Conservation (phyloP, 2,888 invertebrate species). For the Lumbricus terrestris region DNA sequence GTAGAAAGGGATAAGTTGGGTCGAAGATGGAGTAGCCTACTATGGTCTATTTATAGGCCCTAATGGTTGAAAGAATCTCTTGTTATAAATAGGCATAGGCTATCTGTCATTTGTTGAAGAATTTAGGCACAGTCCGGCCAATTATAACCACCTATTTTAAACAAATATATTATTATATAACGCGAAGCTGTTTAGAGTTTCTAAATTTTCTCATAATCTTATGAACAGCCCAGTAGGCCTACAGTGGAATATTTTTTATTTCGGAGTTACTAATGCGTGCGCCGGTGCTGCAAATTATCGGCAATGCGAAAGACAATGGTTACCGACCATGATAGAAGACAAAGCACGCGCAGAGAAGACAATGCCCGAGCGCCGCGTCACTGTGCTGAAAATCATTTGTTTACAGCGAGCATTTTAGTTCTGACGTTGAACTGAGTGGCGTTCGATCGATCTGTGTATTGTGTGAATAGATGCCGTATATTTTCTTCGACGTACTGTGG, state of each 20-base stretch:
- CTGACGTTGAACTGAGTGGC: neutral
- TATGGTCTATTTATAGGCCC: too few species aligned
- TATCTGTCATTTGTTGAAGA: neutral
- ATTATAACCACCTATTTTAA: neutral
- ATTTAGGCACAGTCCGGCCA: neutral
- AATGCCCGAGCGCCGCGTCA: neutral
- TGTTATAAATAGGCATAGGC: too few species aligned
- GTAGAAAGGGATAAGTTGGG: neutral
- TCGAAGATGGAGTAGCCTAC: neutral
- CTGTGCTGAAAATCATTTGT: neutral
- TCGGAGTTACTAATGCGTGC: neutral
- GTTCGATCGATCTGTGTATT: neutral
- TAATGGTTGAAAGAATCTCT: neutral
- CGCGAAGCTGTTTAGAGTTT: neutral
- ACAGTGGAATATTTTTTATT: neutral
- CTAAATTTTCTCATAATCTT: neutral
- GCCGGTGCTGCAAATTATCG: neutral
- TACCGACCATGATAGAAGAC: neutral
- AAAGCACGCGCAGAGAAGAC: neutral
- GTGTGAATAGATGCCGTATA: neutral
- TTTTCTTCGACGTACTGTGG: neutral
- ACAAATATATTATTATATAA: too few species aligned
- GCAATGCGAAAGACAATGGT: neutral
- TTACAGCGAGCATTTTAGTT: neutral
- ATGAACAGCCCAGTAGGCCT: neutral